Evolutionary conservation across 2,888 invertebrate species (phyloP).

Genomic region (Lymantria dispar): DNA sequence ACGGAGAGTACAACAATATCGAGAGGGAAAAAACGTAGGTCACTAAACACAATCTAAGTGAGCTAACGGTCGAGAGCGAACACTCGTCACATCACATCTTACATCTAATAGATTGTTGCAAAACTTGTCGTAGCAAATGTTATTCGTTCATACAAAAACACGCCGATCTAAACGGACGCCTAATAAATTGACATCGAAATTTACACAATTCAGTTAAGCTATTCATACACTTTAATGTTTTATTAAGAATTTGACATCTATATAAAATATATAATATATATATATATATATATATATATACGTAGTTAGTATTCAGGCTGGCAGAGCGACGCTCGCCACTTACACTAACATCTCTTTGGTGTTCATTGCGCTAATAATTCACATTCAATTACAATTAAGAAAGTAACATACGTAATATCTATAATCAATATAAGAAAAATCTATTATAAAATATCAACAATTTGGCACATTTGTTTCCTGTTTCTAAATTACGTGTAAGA

Average conservation of each 20-base stretch:
- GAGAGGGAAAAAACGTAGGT: conserved; percentile 23
- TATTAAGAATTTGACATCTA: conserved; percentile 74
- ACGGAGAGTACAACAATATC: conserved; percentile 23
- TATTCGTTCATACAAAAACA: conserved; percentile 60
- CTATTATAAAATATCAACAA: conserved; percentile 66
- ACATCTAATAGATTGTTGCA: conserved; percentile 63
- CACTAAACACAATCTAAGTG: conserved; percentile 45
- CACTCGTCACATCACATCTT: conserved; percentile 62
- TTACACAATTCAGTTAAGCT: conserved; percentile 74
- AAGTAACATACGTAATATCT: conserved; percentile 41
- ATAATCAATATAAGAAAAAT: conserved; percentile 56
- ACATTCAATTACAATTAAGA: conserved; percentile 39
- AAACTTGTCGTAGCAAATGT: conserved; percentile 75
- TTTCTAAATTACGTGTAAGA: conserved; percentile 54
- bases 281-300: no score
- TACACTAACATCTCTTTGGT: conserved; percentile 47
- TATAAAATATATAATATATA: conserved; percentile 76
- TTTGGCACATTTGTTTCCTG: conserved; percentile 76
- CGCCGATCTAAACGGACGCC: conserved; percentile 58
- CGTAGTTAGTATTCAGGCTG: conserved; percentile 35
- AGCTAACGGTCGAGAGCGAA: conserved; percentile 55
- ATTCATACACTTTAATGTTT: conserved; percentile 60
- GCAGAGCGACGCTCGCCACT: conserved; percentile 22
- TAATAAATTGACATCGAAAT: conserved; percentile 79
- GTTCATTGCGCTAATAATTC: conserved; percentile 64